Conservation (phyloP, 2,888 invertebrate species). For the Tetragonula carbonaria region DNA sequence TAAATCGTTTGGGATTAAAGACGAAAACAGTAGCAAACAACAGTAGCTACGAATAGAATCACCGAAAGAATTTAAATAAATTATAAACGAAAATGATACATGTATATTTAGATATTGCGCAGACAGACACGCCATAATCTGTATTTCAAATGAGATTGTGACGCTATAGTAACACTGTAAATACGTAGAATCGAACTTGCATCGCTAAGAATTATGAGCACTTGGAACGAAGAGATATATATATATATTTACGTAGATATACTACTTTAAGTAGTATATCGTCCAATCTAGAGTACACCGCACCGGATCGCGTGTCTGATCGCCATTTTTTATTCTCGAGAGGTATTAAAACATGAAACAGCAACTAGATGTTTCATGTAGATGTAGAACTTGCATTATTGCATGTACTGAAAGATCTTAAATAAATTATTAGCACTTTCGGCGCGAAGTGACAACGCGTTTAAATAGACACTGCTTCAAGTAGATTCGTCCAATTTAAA, state of each 20-base stretch:
- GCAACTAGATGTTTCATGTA: too few relatives aligned
- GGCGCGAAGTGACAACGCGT: too few relatives aligned
- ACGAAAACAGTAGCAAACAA: fast-evolving
- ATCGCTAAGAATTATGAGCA: not conserved
- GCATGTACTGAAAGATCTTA: too few relatives aligned
- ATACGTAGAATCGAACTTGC: not conserved
- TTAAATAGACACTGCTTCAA: not conserved
- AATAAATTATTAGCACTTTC: too few relatives aligned
- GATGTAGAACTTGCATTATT: too few relatives aligned
- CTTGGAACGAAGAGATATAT: not conserved
- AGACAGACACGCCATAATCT: not conserved
- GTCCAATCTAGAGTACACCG: too few relatives aligned
- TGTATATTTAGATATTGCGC: not conserved
- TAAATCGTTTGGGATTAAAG: not conserved
- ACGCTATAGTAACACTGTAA: not conserved
- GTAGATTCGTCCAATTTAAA: not conserved
- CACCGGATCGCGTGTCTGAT: too few relatives aligned
- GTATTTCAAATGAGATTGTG: not conserved
- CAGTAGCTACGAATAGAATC: not conserved
- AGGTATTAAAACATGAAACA: too few relatives aligned
- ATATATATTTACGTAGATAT: not conserved
- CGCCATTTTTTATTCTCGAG: too few relatives aligned
- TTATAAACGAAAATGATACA: too few relatives aligned
- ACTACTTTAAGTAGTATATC: too few relatives aligned
- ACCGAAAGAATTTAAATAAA: too few relatives aligned